Conservation (phyloP, 1,140 invertebrate species). For the Augochlora pura region DNA sequence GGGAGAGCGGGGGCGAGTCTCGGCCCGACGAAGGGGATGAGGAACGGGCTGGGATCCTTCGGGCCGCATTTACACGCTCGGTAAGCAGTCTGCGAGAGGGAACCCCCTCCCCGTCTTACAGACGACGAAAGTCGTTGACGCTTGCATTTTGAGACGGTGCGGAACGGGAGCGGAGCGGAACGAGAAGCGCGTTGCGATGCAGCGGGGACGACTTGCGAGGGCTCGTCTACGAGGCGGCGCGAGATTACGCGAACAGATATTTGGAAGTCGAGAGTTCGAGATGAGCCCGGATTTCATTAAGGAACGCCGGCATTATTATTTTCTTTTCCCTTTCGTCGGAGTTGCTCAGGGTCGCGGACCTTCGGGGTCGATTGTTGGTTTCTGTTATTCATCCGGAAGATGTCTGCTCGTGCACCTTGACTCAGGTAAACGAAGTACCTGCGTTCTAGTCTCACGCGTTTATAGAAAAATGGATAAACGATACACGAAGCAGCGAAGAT, state of each 20-base stretch:
- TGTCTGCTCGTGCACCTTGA: too few species aligned
- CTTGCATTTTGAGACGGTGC: slow-evolving; percentile 36
- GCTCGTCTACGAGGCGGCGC: not conserved
- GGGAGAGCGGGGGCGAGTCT: too few species aligned
- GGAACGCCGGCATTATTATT: not conserved
- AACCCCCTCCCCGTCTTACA: slow-evolving; percentile 25
- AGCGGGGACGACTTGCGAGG: slow-evolving; percentile 7
- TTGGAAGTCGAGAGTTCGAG: not conserved
- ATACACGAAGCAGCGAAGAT: too few species aligned
- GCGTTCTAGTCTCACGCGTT: too few species aligned
- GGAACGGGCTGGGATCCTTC: not conserved
- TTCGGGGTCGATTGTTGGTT: too few species aligned
- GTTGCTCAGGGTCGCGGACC: too few species aligned
- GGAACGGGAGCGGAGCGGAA: too few species aligned
- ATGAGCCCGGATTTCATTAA: slow-evolving; percentile 5
- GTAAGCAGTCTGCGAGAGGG: slow-evolving; percentile 33
- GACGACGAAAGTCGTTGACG: slow-evolving; percentile 42
- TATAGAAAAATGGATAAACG: too few species aligned
- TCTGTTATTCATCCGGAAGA: too few species aligned
- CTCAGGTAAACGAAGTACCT: too few species aligned
- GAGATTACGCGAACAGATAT: slow-evolving; percentile 8
- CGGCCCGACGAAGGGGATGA: not conserved
- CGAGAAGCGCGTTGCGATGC: not conserved
- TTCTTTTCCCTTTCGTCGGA: not conserved
- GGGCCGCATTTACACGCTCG: slow-evolving; percentile 37